phyloP scores from a whole-genome alignment of 2,888 invertebrate genomes.

The Rhyacophila evoluta region DNA sequence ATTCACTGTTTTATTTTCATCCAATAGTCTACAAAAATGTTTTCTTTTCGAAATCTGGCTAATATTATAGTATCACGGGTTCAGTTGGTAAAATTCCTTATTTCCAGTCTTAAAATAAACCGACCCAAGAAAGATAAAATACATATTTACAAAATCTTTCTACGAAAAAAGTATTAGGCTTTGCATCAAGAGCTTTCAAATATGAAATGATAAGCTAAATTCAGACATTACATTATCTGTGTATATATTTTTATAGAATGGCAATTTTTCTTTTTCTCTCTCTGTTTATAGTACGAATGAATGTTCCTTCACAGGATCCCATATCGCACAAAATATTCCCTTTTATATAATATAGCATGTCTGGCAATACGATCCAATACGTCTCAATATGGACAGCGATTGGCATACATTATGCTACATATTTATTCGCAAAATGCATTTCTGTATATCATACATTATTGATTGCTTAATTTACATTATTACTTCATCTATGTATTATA shows the following conservation, averaged over 20 bases:
- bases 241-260: background rate
- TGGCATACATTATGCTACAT: background rate
- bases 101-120: background rate
- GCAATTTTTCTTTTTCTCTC: background rate
- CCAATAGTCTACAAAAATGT: too few relatives aligned
- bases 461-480: too few relatives aligned
- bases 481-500: too few relatives aligned
- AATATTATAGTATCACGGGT: too few relatives aligned
- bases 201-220: conserved; percentile 16
- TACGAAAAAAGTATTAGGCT: background rate
- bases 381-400: background rate
- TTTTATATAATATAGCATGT: background rate
- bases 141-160: background rate
- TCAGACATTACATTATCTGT: background rate
- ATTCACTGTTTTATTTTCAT: too few relatives aligned
- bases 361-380: background rate
- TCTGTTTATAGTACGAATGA: background rate
- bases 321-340: background rate
- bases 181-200: background rate
- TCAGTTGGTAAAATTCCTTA: background rate
- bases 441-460: too few relatives aligned
- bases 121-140: background rate
- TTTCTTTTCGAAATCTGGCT: too few relatives aligned
- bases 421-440: too few relatives aligned
- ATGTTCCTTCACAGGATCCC: background rate